Evolutionary conservation across 2,888 invertebrate species (phyloP), one percentile per base, ranked within the genome.

Genomic region (Heteromyza rotundicornis): DNA sequence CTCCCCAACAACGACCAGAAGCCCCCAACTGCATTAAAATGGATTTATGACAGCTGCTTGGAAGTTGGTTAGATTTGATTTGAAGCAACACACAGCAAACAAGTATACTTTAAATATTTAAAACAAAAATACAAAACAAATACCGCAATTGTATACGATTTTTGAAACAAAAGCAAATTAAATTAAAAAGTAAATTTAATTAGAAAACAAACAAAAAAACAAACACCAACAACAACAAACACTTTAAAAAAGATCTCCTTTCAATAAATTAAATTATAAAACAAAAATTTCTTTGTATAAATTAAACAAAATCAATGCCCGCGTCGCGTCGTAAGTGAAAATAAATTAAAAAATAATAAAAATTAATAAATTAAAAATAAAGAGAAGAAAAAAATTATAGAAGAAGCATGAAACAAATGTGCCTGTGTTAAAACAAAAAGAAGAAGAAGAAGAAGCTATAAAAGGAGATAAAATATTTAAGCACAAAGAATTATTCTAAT

Each of bases 131-230:
- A 32, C 53, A 53, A 49, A 27, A 59, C 53, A 55, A 59, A 60
- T 57, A 60, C 59, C 64, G 62, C 56, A 59, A 74, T 75, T 76
- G 77, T 77, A 77, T 77, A 77, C 77, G 77, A 77, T 72, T 76
- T 75, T 72, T 70, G 68, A 74, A 73, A 70, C 65, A n/a, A n/a
- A n/a, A n/a, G n/a, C n/a, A n/a, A n/a, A n/a, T n/a, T n/a, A n/a
- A n/a, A n/a, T n/a, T n/a, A n/a, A n/a, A n/a, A n/a, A n/a, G n/a
- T n/a, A n/a, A n/a, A n/a, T n/a, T n/a, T n/a, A n/a, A n/a, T n/a
- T n/a, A n/a, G n/a, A n/a, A n/a, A n/a, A n/a, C n/a, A n/a, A n/a
- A n/a, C n/a, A n/a, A n/a, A n/a, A n/a, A n/a, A n/a, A n/a, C n/a
- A n/a, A n/a, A 59, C 64, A 67, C 73, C 73, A 78, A 68, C 62